Conservation (phyloP, 2,888 invertebrate species). For the Eulithis prunata region DNA sequence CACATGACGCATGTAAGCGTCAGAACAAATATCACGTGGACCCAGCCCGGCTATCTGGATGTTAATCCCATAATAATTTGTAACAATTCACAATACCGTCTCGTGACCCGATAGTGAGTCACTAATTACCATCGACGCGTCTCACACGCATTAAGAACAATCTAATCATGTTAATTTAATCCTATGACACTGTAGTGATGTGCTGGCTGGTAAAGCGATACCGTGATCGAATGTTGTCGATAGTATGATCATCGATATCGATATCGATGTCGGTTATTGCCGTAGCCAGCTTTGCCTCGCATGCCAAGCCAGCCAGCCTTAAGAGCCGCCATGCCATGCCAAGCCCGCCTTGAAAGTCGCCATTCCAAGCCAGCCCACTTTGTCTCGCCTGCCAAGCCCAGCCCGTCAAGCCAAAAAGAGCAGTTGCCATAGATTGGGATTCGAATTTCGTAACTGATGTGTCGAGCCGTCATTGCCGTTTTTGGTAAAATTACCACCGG, state of each 20-base stretch:
- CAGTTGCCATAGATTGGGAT: too few relatives aligned
- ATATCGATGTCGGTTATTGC: too few relatives aligned
- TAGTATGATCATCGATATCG: conserved; percentile 14
- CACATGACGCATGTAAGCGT: neutral
- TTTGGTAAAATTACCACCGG: too few relatives aligned
- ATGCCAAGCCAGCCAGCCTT: too few relatives aligned
- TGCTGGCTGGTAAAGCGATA: conserved; percentile 11
- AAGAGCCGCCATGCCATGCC: too few relatives aligned
- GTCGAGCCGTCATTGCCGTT: too few relatives aligned
- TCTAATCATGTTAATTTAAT: conserved; percentile 81
- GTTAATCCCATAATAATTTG: conserved; percentile 26
- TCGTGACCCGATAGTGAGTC: conserved; percentile 62
- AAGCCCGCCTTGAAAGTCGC: too few relatives aligned
- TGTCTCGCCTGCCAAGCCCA: too few relatives aligned
- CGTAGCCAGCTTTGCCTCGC: too few relatives aligned
- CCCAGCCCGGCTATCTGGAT: neutral
- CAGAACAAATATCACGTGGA: conserved; percentile 1
- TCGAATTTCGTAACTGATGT: too few relatives aligned
- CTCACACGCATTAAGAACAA: conserved; percentile 81
- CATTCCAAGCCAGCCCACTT: too few relatives aligned
- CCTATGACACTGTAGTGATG: conserved; percentile 49
- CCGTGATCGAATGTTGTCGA: conserved; percentile 22
- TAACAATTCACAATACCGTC: conserved; percentile 30
- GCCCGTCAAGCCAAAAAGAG: too few relatives aligned
- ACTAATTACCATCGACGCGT: conserved; percentile 82